Percentiles rank a stretch among this genome's conserved stretches.
Conservation (phyloP, 2,797 vertebrate genomes). For the Dromococcyx pavoninus region DNA sequence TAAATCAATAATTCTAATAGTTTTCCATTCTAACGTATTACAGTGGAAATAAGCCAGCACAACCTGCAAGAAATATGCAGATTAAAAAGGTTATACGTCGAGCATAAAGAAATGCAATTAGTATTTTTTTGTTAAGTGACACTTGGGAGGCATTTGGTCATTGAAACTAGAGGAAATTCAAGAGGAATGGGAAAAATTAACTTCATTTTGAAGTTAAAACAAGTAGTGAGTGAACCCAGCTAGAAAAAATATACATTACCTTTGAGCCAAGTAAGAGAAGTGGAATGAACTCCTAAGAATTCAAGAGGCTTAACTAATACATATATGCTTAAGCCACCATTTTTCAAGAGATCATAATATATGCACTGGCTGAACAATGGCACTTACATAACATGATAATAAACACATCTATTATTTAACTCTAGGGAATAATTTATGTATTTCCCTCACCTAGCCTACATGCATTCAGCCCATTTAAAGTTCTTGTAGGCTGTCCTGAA, state of each 20-base stretch:
- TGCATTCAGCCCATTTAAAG: neutral
- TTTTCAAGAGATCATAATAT: slow-evolving; percentile 24
- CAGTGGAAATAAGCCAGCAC: slow-evolving; percentile 67
- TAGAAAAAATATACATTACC: slow-evolving; percentile 45
- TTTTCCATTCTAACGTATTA: slow-evolving; percentile 82
- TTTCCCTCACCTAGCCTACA: neutral
- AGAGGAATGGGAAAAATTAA: slow-evolving; percentile 43
- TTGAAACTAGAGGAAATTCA: slow-evolving; percentile 28
- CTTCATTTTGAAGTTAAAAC: slow-evolving; percentile 16
- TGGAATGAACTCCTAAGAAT: slow-evolving; percentile 45
- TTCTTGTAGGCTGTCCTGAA: neutral
- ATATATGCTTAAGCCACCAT: neutral
- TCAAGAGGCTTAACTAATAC: slow-evolving; percentile 11
- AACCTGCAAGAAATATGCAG: slow-evolving; percentile 74
- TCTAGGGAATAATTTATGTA: neutral
- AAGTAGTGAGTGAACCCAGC: slow-evolving; percentile 5
- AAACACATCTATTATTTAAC: slow-evolving; percentile 31
- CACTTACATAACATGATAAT: neutral
- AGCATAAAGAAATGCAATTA: slow-evolving; percentile 59
- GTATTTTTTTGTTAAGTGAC: slow-evolving; percentile 47
- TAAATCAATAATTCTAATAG: slow-evolving; percentile 89
- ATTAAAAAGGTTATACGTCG: slow-evolving; percentile 53
- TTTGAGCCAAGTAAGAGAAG: slow-evolving; percentile 48
- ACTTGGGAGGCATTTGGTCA: slow-evolving; percentile 9
- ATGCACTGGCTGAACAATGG: neutral